Evolutionary conservation across 2,888 invertebrate genomes (phyloP), one percentile per base, ranked within the genome.

Genomic region (Cephus runcator): DNA sequence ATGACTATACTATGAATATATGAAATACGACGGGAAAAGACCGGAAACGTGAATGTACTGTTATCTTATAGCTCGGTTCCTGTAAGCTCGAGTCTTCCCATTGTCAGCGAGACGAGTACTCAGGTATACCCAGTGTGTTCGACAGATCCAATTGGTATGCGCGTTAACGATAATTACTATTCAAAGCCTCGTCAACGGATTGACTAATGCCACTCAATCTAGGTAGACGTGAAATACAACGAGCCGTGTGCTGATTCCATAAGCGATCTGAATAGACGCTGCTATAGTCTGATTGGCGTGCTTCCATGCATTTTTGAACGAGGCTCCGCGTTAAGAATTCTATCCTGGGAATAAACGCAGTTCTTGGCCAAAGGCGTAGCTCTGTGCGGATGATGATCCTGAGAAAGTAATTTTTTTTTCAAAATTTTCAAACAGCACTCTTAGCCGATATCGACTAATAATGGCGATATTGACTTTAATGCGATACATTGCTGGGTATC

Each of bases 261-360:
- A 76, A 76, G 69, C 36, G 36, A 75, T 71, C 69, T 69, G 68
- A 71, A 33, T 33, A 76, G 76, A 15, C 40, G 75, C 76, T 76
- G 78, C 68, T 69, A 73, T 36, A 30, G 77, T 36, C 79, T 77
- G 78, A 82, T 82, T 81, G 79, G 76, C 79, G 81, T 82, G 82
- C 83, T 80, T 69, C 69, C 30, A 69, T 77, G 80, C 79, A 73
- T 74, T 76, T 79, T 73, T 73, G 31, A 33, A 76, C 73, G 73
- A 34, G 56, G 76, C 75, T 76, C 73, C 71, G 73, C 76, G 33
- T 79, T 74, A 75, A 56, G 76, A 69, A 23, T 71, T 76, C 76
- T 82, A 82, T 81, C 81, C 73, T 35, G 15, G 12, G 80, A 83
- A 82, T 82, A 69, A 77, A 12, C 73, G 34, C 73, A 71, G 69